Base-by-base conservation (phyloP, 2,113 vertebrate species). In the Mormyrus lacerda region DNA sequence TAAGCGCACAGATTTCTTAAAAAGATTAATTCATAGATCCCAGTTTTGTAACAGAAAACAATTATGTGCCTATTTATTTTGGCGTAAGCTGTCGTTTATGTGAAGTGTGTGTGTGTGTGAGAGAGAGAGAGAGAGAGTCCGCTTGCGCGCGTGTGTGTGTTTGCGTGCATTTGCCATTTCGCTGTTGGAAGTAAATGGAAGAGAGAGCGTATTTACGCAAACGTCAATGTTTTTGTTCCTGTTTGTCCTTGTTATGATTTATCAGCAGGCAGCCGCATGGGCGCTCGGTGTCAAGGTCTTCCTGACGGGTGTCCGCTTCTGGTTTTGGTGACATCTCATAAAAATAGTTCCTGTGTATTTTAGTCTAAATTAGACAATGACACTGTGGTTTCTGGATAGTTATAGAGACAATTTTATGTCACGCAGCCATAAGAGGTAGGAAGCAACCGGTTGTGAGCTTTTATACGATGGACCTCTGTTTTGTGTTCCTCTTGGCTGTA, bases 281-380 rank as follows among this genome's bases (percentile, higher is more conserved):
- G 8, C 51, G 21, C n/a, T 89, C 69, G 89, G 44, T 89, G 91
- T 89, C 90, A 92, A 90, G n/a, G 51, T 27, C 91, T 95, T 95
- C 95, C 94, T 95, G 94, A 24, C 90, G 92, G 93, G 94, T 93
- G 89, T 91, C 76, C 15, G 50, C 24, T 73, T 85, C 89, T 90
- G 65, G 9, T 79, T 55, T 4, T 1, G 65, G 83, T 89, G 88
- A 91, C 90, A 92, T 94, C 94, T 94, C 50, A 44, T 35, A 42
- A 83, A 55, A 21, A 24, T 69, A 6, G 11, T 21, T 27, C 76
- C 15, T 84, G 73, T 83, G 31, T 42, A 21, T 55, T 89, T 73
- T n/a, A 45, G 21, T 61, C 88, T 61, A 83, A 47, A 85, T 55
- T 55, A 42, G 79, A 53, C n/a, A 45, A 84, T 84, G 89, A 90